phyloP scores from a whole-genome alignment of 2,113 vertebrate genomes.

The Semnornis frantzii region DNA sequence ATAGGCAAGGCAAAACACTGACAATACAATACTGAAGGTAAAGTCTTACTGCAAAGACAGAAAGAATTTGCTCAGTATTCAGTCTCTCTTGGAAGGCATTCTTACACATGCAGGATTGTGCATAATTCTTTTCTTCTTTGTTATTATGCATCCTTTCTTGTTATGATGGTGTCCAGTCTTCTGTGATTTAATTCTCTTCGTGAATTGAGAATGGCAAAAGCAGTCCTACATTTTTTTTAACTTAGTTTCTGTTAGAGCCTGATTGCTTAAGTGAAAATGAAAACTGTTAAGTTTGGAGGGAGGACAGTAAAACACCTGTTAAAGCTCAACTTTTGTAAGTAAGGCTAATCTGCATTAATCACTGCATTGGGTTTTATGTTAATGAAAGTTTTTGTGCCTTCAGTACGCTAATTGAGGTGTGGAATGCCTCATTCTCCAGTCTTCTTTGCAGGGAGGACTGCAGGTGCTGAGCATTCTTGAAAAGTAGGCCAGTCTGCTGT shows the following conservation, averaged over 20 bases:
- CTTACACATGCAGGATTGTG: background rate
- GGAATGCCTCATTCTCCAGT: constrained; percentile 36
- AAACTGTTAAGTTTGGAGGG: constrained; percentile 4
- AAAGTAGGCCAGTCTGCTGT: constrained; percentile 33
- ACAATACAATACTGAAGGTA: constrained; percentile 3
- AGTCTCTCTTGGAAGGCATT: background rate
- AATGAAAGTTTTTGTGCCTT: constrained; percentile 55
- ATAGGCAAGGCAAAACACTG: constrained; percentile 14
- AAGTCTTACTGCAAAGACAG: background rate
- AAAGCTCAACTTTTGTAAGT: constrained; percentile 36
- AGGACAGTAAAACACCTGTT: constrained; percentile 34
- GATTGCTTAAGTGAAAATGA: constrained; percentile 3
- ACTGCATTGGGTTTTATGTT: constrained; percentile 15
- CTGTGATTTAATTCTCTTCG: background rate
- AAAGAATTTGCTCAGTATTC: background rate
- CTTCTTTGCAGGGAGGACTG: background rate
- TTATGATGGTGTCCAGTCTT: background rate
- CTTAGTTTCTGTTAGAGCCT: background rate
- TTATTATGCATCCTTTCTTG: background rate
- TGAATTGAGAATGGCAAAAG: background rate
- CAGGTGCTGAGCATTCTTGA: constrained; percentile 34
- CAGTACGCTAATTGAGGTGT: constrained; percentile 35
- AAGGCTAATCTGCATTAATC: constrained; percentile 50
- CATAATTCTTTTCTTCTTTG: background rate
- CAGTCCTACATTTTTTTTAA: background rate